Percentiles rank a stretch among this genome's conserved stretches.
Evolutionary conservation across 2,113 vertebrate genomes (phyloP).

Genomic region (Saimiri boliviensis): DNA sequence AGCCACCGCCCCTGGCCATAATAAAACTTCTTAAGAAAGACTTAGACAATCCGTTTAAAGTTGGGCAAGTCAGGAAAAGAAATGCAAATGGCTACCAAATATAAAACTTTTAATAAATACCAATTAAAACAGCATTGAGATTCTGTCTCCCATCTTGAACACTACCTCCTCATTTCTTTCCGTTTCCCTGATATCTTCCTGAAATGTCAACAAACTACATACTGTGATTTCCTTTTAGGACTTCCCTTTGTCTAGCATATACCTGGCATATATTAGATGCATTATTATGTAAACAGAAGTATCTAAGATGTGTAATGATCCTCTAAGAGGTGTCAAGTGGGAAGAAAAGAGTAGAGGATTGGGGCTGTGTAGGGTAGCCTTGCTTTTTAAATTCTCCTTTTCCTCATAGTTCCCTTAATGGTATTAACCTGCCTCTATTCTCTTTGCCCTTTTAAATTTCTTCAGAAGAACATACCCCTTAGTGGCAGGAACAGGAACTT

Average conservation of each 20-base stretch:
- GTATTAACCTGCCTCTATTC: not conserved
- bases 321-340: not conserved
- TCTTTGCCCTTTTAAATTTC: not conserved
- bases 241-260: not conserved
- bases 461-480: not conserved
- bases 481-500: constrained; percentile 27
- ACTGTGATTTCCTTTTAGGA: not conserved
- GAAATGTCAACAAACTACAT: not conserved
- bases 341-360: not conserved
- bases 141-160: not conserved
- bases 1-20: not conserved
- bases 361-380: not conserved
- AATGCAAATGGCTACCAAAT: not conserved
- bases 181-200: not conserved
- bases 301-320: not conserved
- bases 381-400: not conserved
- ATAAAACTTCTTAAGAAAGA: not conserved
- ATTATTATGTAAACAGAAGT: constrained; percentile 23
- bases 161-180: not conserved
- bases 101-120: not conserved
- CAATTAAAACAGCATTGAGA: not conserved
- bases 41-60: not conserved
- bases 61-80: not conserved
- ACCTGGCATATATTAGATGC: not conserved
- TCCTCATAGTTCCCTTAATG: not conserved